Evolutionary conservation across 2,888 invertebrate genomes (phyloP).

Genomic region (Pardosa pseudoannulata): DNA sequence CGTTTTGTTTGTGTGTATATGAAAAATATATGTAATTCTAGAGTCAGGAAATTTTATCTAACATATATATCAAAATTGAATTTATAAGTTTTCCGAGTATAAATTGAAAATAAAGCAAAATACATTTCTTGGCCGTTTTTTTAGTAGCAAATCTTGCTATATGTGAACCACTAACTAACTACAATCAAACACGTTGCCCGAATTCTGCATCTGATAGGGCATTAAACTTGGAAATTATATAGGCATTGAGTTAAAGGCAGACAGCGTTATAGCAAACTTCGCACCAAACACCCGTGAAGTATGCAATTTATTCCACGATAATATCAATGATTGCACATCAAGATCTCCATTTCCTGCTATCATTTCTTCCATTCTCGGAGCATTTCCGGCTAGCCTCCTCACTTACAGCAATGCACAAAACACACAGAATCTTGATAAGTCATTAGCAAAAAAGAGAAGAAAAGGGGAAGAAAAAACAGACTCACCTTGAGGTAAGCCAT

Average conservation of each 20-base stretch:
- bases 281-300: slow-evolving; percentile 52
- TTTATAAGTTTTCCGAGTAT: too few species aligned
- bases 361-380: slow-evolving; percentile 37
- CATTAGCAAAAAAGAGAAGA: slow-evolving; percentile 12
- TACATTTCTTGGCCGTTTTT: too few species aligned
- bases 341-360: slow-evolving; percentile 57
- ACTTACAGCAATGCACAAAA: slow-evolving; percentile 41
- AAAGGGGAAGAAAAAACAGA: slow-evolving; percentile 25
- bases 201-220: not conserved
- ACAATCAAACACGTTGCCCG: not conserved
- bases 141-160: too few species aligned
- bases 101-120: too few species aligned
- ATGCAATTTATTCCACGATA: slow-evolving; percentile 54
- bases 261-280: slow-evolving; percentile 37
- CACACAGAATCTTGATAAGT: slow-evolving; percentile 27
- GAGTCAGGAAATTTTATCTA: too few species aligned
- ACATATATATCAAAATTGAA: too few species aligned
- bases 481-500: slow-evolving; percentile 52
- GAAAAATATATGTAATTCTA: too few species aligned
- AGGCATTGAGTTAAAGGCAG: slow-evolving; percentile 42
- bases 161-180: not conserved
- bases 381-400: slow-evolving; percentile 44
- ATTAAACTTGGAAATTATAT: slow-evolving; percentile 51
- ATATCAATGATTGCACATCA: slow-evolving; percentile 56
- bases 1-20: too few species aligned